Conservation (phyloP, 2,113 vertebrate genomes). For the Nycticryphes semicollaris region DNA sequence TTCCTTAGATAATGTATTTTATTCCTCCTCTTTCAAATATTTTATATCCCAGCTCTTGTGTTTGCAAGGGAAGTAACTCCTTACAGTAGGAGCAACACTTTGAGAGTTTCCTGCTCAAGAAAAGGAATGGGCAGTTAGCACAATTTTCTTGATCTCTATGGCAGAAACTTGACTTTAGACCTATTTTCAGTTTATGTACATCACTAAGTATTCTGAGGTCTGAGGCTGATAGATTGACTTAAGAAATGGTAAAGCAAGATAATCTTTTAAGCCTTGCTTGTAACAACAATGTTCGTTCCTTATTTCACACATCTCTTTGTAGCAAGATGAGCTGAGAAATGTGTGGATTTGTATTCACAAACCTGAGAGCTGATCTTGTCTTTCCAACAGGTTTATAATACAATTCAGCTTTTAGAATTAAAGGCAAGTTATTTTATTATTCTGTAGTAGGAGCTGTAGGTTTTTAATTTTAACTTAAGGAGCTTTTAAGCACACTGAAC, state of each 20-base stretch:
- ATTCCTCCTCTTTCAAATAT: neutral
- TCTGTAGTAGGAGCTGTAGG: neutral
- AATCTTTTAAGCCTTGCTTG: neutral
- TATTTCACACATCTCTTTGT: neutral
- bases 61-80: neutral
- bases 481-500: neutral
- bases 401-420: neutral
- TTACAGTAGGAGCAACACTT: neutral
- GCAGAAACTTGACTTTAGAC: neutral
- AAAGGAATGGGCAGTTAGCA: neutral
- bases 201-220: neutral
- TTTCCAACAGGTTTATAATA: neutral
- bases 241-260: neutral
- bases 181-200: neutral
- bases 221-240: neutral
- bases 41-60: neutral
- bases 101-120: neutral
- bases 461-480: neutral
- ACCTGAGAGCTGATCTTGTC: neutral
- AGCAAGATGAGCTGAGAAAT: neutral
- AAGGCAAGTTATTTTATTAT: neutral
- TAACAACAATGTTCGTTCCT: neutral
- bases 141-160: neutral
- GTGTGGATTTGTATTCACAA: neutral
- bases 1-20: neutral